Base-by-base conservation (phyloP, 1,140 invertebrate genomes). In the Drosophila sp. region DNA sequence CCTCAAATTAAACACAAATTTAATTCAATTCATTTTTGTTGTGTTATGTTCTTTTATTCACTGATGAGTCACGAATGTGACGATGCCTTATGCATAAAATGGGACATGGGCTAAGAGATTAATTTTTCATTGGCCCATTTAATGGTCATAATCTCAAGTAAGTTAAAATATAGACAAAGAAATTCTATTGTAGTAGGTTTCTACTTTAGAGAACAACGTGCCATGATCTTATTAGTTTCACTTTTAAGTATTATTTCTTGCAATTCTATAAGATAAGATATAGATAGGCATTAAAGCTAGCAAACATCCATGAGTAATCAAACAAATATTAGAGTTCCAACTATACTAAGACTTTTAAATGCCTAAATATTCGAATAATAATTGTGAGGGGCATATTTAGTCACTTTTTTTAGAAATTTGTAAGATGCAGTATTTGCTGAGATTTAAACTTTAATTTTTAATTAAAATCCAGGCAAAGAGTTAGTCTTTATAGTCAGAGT, bases 1-100 rank as follows among this genome's bases (percentile, higher is more conserved):
- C 75, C 59, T 64, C 53, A 67, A 78, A 70, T 59, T 69, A 57
- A 78, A 61, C 53, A 78, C 11, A 56, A 65, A 46, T 58, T 58
- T 46, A 61, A 61, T 61, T 48, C 8, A 36, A 46, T 50, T 18
- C 11, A 34, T 29, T 54, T 38, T 38, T 38, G n/a, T 45, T 29
- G 45, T 50, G 18, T 36, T 2, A 4, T 29, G 9, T 32, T 7
- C 34, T 29, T 29, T 53, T 54, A n/a, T 43, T 13, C 8, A 16
- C 4, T n/a, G 21, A 54, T 64, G 61, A 64, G 25, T 64, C 61
- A 64, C 40, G 6, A 11, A n/a, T 21, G 25, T 27, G 25, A 25
- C n/a, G 25, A n/a, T 21, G 27, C 25, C 32, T 40, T 40, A 41
- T 7, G 13, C 16, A 16, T 9, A 32, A 11, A 57, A 41, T 41